Base-by-base conservation (phyloP, 2,113 vertebrate species). In the Cnemophilus loriae region DNA sequence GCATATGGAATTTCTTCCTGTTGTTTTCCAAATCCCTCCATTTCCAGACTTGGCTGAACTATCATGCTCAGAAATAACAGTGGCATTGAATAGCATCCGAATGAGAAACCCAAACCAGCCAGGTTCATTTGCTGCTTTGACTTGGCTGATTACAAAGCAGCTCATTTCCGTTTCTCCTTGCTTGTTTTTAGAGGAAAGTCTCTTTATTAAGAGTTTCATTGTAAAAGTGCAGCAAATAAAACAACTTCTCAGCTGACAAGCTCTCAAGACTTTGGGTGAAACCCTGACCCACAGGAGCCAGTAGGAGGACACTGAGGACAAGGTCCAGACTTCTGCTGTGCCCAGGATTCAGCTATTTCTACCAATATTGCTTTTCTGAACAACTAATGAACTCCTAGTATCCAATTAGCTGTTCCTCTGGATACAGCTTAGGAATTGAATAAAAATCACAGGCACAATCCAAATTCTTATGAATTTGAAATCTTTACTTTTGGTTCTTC, bases 1-100 rank as follows among this genome's bases (percentile, higher is more conserved):
- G 85, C 60, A 81, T 78, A 57, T 89, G 96, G 93, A 81, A 90
- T 96, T 89, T 95, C 90, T 75, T 59, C 35, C 79, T 83, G 74
- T 96, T 96, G 95, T 93, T 84, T 81, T 46, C 37, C 71, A 96
- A 96, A 97, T 96, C 96, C 92, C 85, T 90, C 52, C 49, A n/a
- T 88, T 95, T 90, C 76, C 91, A 94, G 93, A 19, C 56, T 57
- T 75, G 92, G 92, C 90, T 81, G 52, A n/a, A 24, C 60, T 56
- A 13, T 13, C 16, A 0, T 4, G 35, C 71, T 89, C 64, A 83
- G 79, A 49, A 96, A 87, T 68, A 84, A 33, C 88, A 93, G 79
- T 16, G 53, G 92, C 52, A 79, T 78, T 90, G 90, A 96, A 93
- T n/a, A 81, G 73, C 73, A 37, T 15, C 85, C 2, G 2, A 81